Base-by-base conservation (phyloP, 1,140 invertebrate genomes). In the Caenorhabditis tropicalis region DNA sequence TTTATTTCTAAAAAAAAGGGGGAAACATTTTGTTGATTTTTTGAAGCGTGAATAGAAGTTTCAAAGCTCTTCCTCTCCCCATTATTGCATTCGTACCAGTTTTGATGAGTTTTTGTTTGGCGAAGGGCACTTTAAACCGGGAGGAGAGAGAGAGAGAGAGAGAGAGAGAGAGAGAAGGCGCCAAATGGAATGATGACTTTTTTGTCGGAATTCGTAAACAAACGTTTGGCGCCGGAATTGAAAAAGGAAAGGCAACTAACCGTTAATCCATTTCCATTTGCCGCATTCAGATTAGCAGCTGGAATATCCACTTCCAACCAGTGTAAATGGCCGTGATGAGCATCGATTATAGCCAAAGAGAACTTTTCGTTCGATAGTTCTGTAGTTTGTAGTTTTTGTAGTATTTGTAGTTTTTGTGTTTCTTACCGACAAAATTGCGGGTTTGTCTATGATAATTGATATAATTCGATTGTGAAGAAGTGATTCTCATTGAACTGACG, bases 241-340 rank as follows among this genome's bases (percentile, higher is more conserved):
- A n/a, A n/a, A n/a, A n/a, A n/a, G n/a, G n/a, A n/a, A n/a, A n/a
- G n/a, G n/a, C n/a, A 74, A 33, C 80, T 79, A 53, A 82, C 65
- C 49, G 51, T 83, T 27, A 51, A 49, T 31, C 84, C 90, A 27
- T 85, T 82, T 24, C 56, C 43, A 7, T 84, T 53, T 33, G 83
- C 89, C 21, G 84, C 70, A 49, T 85, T 85, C 21, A 90, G 65
- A 24, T 85, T 81, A n/a, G 84, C 88, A 0, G 89, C 39, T 24
- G 90, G 81, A 81, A 90, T 86, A 65, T 90, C 89, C 4, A 85
- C 83, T 10, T 91, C 48, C 43, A 91, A 27, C 89, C 89, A 90
- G 81, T 87, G 85, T 1, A 90, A 82, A 27, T 86, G 82, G n/a
- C 85, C 81, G 6, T 53, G 58, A 27, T 84, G 46, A 2, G 89